phyloP scores from a whole-genome alignment of 2,797 vertebrate genomes.

The Amazona finschi region DNA sequence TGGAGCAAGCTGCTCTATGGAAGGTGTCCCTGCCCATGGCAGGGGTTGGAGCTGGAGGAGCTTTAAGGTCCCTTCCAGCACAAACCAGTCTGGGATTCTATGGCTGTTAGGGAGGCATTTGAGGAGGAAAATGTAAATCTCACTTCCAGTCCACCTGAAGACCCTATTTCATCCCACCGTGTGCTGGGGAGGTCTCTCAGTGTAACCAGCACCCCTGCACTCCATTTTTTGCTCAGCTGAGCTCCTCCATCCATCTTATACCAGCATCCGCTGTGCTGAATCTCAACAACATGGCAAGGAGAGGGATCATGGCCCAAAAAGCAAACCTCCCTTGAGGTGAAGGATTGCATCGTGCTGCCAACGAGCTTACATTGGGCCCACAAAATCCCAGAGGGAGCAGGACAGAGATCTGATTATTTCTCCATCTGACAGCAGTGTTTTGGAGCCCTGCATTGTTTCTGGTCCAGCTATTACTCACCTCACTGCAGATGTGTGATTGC shows the following conservation, averaged over 20 bases:
- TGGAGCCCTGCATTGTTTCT: not conserved
- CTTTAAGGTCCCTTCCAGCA: not conserved
- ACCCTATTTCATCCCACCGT: not conserved
- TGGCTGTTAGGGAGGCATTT: not conserved
- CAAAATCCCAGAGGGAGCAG: not conserved
- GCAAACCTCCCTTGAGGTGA: not conserved
- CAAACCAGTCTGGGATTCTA: not conserved
- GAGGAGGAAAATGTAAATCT: not conserved
- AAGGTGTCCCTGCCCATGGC: too few species aligned
- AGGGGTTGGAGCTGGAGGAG: too few species aligned
- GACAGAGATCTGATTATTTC: not conserved
- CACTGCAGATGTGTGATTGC: not conserved
- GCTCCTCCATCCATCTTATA: not conserved
- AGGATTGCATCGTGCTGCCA: not conserved
- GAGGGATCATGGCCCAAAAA: not conserved
- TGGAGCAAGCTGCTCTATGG: too few species aligned
- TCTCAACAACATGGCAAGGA: not conserved
- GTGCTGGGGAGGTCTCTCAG: not conserved
- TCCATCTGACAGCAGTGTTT: not conserved
- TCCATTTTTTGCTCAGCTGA: not conserved
- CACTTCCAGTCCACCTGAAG: not conserved
- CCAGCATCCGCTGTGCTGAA: not conserved
- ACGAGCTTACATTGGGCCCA: not conserved
- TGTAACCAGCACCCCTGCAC: not conserved
- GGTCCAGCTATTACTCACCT: not conserved